phyloP scores from a whole-genome alignment of 1,140 invertebrate species.

The Drosophila tani region DNA sequence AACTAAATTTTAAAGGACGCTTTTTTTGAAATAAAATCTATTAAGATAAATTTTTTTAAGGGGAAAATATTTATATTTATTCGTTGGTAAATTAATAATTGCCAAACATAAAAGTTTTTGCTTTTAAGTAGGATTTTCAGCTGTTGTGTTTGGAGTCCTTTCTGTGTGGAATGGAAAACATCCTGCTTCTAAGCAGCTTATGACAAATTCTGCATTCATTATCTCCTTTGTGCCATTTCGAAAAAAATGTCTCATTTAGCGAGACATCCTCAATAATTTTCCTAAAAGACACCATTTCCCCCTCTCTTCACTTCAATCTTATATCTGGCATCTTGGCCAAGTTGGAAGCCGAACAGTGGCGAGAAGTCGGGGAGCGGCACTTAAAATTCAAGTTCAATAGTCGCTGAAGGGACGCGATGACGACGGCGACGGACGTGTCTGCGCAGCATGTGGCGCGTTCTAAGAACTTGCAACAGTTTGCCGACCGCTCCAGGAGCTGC shows the following conservation, averaged over 20 bases:
- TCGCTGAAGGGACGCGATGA: conserved; percentile 45
- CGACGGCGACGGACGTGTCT: conserved; percentile 65
- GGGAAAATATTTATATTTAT: too few relatives aligned
- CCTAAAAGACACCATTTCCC: neutral
- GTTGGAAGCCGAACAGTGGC: conserved; percentile 13
- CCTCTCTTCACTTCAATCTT: neutral
- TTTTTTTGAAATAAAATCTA: neutral
- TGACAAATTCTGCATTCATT: neutral
- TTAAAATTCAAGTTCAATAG: conserved; percentile 83
- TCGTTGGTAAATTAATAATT: too few relatives aligned
- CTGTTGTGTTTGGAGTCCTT: neutral
- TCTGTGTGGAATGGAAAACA: too few relatives aligned
- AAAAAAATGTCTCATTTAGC: conserved; percentile 23
- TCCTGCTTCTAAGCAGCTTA: neutral
- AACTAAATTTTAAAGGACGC: neutral
- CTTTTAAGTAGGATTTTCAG: neutral
- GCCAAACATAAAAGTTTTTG: too few relatives aligned
- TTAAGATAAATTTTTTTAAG: too few relatives aligned
- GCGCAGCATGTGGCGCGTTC: conserved; percentile 79
- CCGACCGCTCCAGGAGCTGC: conserved; percentile 47
- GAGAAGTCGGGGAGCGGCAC: conserved; percentile 42
- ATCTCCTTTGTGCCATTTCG: neutral
- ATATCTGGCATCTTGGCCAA: conserved; percentile 30
- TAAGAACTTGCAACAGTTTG: conserved; percentile 80
- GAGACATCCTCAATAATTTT: neutral